Percentiles rank a stretch among this genome's conserved stretches.
Evolutionary conservation across 1,140 invertebrate species (phyloP).

Genomic region (Halesus radiatus): DNA sequence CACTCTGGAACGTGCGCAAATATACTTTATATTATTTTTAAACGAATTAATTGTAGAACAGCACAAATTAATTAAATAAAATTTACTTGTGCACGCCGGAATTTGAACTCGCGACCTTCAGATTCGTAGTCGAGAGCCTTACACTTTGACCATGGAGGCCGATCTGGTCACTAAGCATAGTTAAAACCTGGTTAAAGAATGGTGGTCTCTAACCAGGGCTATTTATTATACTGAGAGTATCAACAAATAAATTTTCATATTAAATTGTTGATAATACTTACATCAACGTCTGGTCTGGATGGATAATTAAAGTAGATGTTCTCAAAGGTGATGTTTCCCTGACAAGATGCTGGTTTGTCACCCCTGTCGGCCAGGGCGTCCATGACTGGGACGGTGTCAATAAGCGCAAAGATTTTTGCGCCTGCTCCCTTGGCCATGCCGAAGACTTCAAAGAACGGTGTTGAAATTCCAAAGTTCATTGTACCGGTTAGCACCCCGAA

Average conservation of each 20-base stretch:
- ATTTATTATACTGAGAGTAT: no score
- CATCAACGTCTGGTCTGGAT: conserved; percentile 80
- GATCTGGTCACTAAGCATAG: no score
- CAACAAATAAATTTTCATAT: background rate
- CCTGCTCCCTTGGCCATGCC: conserved; percentile 86
- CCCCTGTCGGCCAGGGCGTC: conserved; percentile 82
- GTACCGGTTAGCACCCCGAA: conserved; percentile 89
- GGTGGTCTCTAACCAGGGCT: no score
- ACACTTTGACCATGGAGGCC: no score
- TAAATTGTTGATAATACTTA: conserved; percentile 13
- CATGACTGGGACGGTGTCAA: conserved; percentile 86
- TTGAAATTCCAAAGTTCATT: conserved; percentile 89
- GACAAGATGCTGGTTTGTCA: conserved; percentile 72
- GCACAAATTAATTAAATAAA: no score
- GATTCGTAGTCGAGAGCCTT: no score
- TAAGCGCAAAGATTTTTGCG: conserved; percentile 84
- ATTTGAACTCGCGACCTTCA: no score
- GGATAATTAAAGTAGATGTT: conserved; percentile 90
- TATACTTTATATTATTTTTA: no score
- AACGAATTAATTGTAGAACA: no score
- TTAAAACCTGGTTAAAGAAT: no score
- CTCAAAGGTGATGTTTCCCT: conserved; percentile 84
- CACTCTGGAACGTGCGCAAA: no score
- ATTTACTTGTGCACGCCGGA: no score
- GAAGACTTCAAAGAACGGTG: conserved; percentile 86